A percentile compares a stretch with the other conserved stretches of the same genome.
phyloP scores from a whole-genome alignment of 2,888 invertebrate species.

The Salticus scenicus region DNA sequence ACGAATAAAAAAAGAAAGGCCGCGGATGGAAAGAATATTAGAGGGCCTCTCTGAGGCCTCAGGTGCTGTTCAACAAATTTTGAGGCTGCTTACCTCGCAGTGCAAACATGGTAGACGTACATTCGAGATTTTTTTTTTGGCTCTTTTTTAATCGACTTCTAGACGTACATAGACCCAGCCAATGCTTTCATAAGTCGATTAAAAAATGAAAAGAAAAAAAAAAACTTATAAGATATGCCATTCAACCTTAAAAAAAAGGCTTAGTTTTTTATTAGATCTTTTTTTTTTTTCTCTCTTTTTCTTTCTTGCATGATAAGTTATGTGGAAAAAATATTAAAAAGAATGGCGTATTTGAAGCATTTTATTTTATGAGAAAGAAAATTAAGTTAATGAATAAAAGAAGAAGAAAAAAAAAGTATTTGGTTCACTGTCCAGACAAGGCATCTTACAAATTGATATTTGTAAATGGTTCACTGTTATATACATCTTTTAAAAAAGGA shows the following conservation, averaged over 20 bases:
- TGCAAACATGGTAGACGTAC: background rate
- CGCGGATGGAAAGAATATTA: background rate
- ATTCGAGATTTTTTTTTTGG: background rate
- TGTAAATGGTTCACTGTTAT: too few species aligned
- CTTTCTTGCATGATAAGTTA: too few species aligned
- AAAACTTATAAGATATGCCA: background rate
- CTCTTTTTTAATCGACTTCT: background rate
- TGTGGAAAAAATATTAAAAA: too few species aligned
- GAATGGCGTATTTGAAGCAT: too few species aligned
- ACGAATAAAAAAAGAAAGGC: background rate
- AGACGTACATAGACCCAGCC: background rate
- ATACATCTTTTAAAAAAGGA: too few species aligned
- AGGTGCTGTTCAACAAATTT: constrained; percentile 23
- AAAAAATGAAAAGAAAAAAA: background rate
- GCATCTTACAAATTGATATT: too few species aligned
- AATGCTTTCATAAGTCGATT: background rate
- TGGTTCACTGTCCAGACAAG: too few species aligned
- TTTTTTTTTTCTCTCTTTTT: too few species aligned
- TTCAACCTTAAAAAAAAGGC: background rate
- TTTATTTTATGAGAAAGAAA: too few species aligned
- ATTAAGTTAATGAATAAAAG: too few species aligned
- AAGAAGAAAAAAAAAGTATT: too few species aligned
- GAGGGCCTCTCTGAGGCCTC: constrained; percentile 18
- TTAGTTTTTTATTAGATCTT: too few species aligned
- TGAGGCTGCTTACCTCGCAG: background rate